Evolutionary conservation across 2,888 invertebrate genomes (phyloP).

Genomic region (Melinaea marsaeus): DNA sequence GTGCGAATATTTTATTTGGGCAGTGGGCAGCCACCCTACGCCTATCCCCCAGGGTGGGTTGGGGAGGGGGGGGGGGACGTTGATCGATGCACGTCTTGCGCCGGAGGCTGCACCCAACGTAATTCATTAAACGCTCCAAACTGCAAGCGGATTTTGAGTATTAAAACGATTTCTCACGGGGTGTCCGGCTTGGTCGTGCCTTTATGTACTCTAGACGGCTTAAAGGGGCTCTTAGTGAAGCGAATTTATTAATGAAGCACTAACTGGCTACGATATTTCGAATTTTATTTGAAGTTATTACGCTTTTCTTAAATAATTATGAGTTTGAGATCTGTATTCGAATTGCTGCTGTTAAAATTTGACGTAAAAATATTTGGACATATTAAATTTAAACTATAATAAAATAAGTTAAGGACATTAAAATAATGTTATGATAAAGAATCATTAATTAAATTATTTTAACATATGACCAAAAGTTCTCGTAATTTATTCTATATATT

Average conservation of each 20-base stretch:
- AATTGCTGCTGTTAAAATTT: too few relatives aligned
- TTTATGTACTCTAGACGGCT: constrained; percentile 50
- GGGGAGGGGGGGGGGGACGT: constrained; percentile 66
- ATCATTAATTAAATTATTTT: too few relatives aligned
- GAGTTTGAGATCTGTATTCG: neutral
- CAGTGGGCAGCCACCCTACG: constrained; percentile 65
- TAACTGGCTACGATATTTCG: constrained; percentile 1
- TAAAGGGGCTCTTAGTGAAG: constrained; percentile 57
- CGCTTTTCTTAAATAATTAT: neutral
- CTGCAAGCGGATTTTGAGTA: constrained; percentile 77
- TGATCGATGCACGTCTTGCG: constrained; percentile 82
- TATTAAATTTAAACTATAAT: too few relatives aligned
- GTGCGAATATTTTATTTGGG: constrained; percentile 76
- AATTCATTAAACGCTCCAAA: constrained; percentile 77
- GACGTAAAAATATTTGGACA: too few relatives aligned
- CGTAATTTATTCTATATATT: neutral
- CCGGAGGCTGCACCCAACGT: constrained; percentile 78
- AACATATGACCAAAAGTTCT: too few relatives aligned
- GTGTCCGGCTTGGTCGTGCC: constrained; percentile 65
- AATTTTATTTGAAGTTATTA: neutral
- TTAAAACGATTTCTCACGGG: constrained; percentile 77
- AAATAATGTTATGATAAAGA: too few relatives aligned
- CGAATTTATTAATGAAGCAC: constrained; percentile 59
- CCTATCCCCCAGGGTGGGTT: constrained; percentile 51
- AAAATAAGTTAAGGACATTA: too few relatives aligned